Percentiles rank a stretch among this genome's conserved stretches.
Evolutionary conservation across 2,797 vertebrate species (phyloP).

Genomic region (Basileuterus tristriatus): DNA sequence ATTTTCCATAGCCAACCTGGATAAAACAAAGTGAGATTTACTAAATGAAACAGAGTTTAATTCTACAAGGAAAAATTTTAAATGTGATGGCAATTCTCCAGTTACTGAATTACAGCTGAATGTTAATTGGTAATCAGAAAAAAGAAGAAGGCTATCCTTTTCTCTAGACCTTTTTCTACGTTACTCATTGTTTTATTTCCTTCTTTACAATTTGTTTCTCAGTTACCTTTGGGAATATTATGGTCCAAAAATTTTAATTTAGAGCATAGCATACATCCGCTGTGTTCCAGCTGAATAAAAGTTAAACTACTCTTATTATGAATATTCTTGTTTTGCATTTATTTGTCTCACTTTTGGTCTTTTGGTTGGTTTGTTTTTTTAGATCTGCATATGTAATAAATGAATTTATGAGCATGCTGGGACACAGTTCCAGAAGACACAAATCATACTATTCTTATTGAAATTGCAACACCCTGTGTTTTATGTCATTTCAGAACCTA

Average conservation of each 20-base stretch:
- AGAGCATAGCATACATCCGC: not conserved
- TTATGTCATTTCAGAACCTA: not conserved
- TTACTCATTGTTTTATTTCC: not conserved
- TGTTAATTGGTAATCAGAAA: not conserved
- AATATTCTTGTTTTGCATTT: not conserved
- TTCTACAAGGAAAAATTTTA: not conserved
- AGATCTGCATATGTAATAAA: rapidly evolving
- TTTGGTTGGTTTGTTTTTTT: not conserved
- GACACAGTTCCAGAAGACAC: not conserved
- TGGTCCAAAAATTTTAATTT: not conserved
- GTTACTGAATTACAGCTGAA: not conserved
- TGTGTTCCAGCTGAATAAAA: not conserved
- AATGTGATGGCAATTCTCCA: not conserved
- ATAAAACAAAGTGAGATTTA: not conserved
- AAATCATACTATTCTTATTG: not conserved
- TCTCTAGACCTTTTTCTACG: not conserved
- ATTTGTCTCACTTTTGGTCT: not conserved
- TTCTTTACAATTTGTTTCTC: not conserved
- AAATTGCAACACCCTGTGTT: not conserved
- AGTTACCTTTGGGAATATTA: rapidly evolving
- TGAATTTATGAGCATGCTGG: not conserved
- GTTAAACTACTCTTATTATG: not conserved
- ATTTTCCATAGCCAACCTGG: not conserved
- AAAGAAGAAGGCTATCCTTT: not conserved
- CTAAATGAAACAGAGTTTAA: not conserved